A percentile compares a stretch with the other conserved stretches of the same genome.
These are phyloP conservation scores for Zhengitettix transpicula DNA, from an alignment of 2,888 invertebrate genomes.

Conservation along the genomic window DNA sequence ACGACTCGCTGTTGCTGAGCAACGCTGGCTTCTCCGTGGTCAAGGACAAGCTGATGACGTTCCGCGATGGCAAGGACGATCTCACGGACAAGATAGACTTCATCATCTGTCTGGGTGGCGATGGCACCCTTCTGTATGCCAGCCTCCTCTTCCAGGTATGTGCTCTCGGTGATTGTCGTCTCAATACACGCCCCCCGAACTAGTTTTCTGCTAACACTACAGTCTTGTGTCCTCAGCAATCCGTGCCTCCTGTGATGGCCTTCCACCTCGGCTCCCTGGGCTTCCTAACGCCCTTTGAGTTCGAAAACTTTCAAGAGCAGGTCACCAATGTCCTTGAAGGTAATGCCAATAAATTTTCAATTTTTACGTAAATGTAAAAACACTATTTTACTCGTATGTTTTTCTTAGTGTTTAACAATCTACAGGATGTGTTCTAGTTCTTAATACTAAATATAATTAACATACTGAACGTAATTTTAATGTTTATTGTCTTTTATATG, in stretches of 20 bases:
- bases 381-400: too few species aligned
- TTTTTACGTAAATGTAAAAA: not conserved
- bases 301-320: constrained; percentile 86
- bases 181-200: too few species aligned
- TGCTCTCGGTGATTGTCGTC: not conserved
- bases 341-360: constrained; percentile 21
- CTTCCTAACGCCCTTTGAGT: constrained; percentile 89
- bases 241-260: constrained; percentile 95
- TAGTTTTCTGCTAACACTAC: too few species aligned
- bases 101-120: constrained; percentile 90
- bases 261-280: constrained; percentile 93
- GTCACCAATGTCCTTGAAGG: constrained; percentile 89
- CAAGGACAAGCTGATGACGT: constrained; percentile 70
- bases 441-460: too few species aligned
- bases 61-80: constrained; percentile 78
- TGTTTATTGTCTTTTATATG: too few species aligned
- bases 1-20: constrained; percentile 59
- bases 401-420: too few species aligned
- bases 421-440: too few species aligned
- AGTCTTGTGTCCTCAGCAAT: constrained; percentile 41
- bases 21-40: constrained; percentile 59
- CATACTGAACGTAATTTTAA: too few species aligned
- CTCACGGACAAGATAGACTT: constrained; percentile 93
- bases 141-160: constrained; percentile 69
- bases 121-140: constrained; percentile 90